Evolutionary conservation across 1,140 invertebrate genomes (phyloP).

Genomic region (Scaptomyza graminum): DNA sequence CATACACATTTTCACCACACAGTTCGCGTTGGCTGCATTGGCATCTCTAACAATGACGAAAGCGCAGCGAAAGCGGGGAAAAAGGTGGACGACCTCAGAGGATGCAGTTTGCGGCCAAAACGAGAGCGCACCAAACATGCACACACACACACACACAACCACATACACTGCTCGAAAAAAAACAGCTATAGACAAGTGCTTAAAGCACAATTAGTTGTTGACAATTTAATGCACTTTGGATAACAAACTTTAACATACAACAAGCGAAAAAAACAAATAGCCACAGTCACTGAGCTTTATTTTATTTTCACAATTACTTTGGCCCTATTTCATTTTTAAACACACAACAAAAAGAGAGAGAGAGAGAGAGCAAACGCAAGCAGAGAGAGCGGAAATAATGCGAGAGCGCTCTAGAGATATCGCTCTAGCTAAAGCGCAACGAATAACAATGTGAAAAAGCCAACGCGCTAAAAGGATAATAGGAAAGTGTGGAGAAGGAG

Average conservation of each 20-base stretch:
- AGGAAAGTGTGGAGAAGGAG: constrained; percentile 10
- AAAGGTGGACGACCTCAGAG: constrained; percentile 71
- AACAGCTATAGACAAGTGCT: neutral
- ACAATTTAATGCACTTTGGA: constrained; percentile 28
- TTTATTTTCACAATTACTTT: constrained; percentile 17
- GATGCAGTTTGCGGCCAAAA: constrained; percentile 35
- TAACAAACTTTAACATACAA: constrained; percentile 25
- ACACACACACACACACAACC: constrained; percentile 4
- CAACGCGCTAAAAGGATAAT: constrained; percentile 42
- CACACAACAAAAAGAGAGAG: constrained; percentile 43
- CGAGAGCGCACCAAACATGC: constrained; percentile 8
- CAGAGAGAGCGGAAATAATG: neutral
- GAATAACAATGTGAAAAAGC: constrained; percentile 33
- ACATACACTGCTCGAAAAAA: neutral
- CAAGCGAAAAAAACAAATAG: constrained; percentile 39
- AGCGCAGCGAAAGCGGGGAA: constrained; percentile 39
- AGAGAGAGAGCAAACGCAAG: constrained; percentile 5
- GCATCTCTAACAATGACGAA: constrained; percentile 52
- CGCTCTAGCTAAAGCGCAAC: neutral
- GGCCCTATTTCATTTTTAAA: constrained; percentile 23
- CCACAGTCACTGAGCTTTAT: constrained; percentile 47
- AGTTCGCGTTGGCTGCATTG: neutral
- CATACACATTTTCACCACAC: neutral
- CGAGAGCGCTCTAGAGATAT: too few relatives aligned
- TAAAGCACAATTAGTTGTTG: constrained; percentile 23